These are phyloP conservation scores for Sinhomidia bicolor DNA, from an alignment of 2,888 invertebrate genomes.

Conservation along the genomic window DNA sequence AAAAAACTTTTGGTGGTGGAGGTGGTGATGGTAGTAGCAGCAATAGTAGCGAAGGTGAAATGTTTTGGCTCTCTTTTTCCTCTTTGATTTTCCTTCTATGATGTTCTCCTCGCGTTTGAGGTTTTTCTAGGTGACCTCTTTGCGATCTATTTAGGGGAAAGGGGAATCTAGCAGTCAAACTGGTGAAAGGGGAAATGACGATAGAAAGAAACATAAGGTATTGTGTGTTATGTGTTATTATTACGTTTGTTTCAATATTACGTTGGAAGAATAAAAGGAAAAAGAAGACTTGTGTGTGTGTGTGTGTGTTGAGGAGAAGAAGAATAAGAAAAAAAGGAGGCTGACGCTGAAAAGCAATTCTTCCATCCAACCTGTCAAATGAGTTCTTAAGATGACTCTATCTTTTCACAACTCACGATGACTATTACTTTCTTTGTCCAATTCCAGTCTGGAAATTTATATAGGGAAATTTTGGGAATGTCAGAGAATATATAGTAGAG, in stretches of 20 bases:
- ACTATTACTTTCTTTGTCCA: conserved; percentile 21
- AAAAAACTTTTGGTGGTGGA: conserved; percentile 51
- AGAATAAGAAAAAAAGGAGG: background rate
- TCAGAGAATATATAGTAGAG: too few relatives aligned
- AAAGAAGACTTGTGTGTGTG: conserved; percentile 19
- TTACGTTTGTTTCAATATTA: conserved; percentile 59
- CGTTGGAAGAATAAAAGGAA: conserved; percentile 19
- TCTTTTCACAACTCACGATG: conserved; percentile 48
- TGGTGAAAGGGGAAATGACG: background rate
- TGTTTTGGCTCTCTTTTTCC: conserved; percentile 50
- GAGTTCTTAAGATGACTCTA: conserved; percentile 66
- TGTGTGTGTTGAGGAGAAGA: background rate
- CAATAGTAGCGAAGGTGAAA: conserved; percentile 61
- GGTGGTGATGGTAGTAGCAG: too few relatives aligned
- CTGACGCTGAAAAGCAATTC: conserved; percentile 62
- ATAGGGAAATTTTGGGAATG: background rate
- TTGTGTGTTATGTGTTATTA: conserved; percentile 24
- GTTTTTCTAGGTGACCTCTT: conserved; percentile 67
- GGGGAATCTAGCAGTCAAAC: conserved; percentile 6
- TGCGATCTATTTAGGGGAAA: conserved; percentile 49
- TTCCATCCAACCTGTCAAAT: conserved; percentile 68
- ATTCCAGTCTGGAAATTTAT: background rate
- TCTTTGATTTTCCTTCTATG: conserved; percentile 56
- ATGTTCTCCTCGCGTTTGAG: conserved; percentile 55
- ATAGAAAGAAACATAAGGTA: conserved; percentile 28